Evolutionary conservation across 2,888 invertebrate species (phyloP).

Genomic region (Bedellia somnulentella): DNA sequence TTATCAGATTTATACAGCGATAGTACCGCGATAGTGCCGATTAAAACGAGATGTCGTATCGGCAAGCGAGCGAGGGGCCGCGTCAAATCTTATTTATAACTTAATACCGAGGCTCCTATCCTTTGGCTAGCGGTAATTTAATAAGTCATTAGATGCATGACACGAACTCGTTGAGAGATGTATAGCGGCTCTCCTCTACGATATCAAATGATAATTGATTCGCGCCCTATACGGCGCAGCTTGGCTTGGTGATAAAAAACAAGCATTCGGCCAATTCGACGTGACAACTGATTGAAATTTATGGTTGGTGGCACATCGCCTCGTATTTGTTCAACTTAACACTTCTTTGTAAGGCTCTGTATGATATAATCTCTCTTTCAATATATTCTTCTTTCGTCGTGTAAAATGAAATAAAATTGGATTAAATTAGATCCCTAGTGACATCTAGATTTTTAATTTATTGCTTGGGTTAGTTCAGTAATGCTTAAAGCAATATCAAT

Average conservation of each 20-base stretch:
- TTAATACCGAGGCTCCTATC: slow-evolving; percentile 16
- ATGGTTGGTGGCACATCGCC: no score
- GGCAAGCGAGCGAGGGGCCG: slow-evolving; percentile 13
- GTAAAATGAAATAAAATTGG: no score
- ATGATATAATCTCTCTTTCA: no score
- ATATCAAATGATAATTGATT: slow-evolving; percentile 31
- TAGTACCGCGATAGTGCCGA: no score
- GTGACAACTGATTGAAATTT: slow-evolving; percentile 37
- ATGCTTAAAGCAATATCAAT: no score
- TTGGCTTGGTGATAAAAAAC: slow-evolving; percentile 21
- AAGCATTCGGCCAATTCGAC: slow-evolving; percentile 23
- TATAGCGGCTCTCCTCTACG: slow-evolving; percentile 14
- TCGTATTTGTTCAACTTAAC: no score
- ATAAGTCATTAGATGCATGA: slow-evolving; percentile 24
- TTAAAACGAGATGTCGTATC: no score
- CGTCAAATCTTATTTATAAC: slow-evolving; percentile 22
- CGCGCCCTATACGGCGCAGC: slow-evolving; percentile 21
- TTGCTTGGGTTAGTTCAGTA: no score
- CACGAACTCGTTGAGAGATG: slow-evolving; percentile 19
- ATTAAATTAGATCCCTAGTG: no score
- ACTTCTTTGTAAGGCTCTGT: no score
- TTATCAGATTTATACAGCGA: slow-evolving; percentile 8
- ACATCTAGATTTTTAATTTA: no score
- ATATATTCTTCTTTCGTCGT: no score
- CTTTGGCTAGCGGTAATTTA: slow-evolving; percentile 11